These are phyloP conservation scores for Myotis pilosus DNA, from an alignment of 2,797 vertebrate genomes.

Conservation along the genomic window DNA sequence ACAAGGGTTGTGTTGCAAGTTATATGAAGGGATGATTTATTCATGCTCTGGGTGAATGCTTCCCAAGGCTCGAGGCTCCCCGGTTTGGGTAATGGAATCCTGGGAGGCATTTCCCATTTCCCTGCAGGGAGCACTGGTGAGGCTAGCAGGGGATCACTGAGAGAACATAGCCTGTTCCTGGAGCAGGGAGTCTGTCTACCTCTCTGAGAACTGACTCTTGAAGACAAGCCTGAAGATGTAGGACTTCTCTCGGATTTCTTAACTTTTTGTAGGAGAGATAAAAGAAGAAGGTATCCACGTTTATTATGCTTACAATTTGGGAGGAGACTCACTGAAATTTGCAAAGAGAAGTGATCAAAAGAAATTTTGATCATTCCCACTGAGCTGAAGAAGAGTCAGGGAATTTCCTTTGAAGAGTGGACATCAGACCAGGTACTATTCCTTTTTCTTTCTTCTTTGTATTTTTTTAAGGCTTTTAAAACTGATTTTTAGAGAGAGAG, in stretches of 20 bases:
- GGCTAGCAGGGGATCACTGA: not conserved
- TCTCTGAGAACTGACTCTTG: not conserved
- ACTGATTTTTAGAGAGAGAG: not conserved
- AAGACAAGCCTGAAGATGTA: not conserved
- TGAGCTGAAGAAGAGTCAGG: not conserved
- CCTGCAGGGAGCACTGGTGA: not conserved
- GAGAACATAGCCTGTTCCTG: not conserved
- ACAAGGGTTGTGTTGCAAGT: slow-evolving; percentile 74
- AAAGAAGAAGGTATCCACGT: not conserved
- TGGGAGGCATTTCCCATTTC: slow-evolving; percentile 14
- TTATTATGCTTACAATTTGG: not conserved
- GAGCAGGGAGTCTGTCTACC: not conserved
- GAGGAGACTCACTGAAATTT: not conserved
- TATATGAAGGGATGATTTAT: slow-evolving; percentile 65
- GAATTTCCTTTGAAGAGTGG: not conserved
- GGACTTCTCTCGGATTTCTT: not conserved
- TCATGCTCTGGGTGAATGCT: slow-evolving; percentile 23
- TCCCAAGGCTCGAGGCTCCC: not conserved
- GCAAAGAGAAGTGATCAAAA: not conserved
- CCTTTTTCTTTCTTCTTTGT: not conserved
- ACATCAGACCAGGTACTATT: not conserved
- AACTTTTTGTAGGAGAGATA: not conserved
- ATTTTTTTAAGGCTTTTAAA: too few species aligned
- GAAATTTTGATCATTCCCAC: not conserved
- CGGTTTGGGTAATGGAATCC: not conserved